Evolutionary conservation across 2,113 vertebrate species (phyloP).

Genomic region (cattle (Bos taurus)): DNA sequence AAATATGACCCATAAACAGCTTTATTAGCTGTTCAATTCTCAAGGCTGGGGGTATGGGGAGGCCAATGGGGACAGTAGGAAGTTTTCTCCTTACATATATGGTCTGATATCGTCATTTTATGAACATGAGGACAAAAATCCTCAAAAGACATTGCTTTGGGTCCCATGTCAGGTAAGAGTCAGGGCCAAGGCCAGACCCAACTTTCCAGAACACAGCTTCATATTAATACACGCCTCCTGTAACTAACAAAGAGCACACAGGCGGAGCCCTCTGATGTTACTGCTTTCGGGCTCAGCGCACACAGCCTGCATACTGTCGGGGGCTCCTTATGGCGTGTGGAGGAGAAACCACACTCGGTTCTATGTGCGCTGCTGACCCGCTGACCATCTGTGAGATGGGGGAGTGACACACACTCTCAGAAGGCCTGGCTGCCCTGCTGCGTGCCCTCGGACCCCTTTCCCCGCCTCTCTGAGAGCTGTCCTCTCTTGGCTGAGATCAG

Average conservation of each 20-base stretch:
- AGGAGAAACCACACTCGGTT: neutral
- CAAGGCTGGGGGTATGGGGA: neutral
- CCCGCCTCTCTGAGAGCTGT: neutral
- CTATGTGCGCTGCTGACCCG: neutral
- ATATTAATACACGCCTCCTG: neutral
- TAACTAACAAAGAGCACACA: neutral
- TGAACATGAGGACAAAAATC: neutral
- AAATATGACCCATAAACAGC: neutral
- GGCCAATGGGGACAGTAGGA: neutral
- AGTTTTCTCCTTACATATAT: neutral
- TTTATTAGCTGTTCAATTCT: neutral
- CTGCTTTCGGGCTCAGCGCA: neutral
- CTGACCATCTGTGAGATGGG: neutral
- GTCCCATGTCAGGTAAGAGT: neutral
- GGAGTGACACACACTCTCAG: neutral
- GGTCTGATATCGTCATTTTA: neutral
- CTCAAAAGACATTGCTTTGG: neutral
- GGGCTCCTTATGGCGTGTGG: neutral
- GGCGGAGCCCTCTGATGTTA: neutral
- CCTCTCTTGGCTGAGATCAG: neutral
- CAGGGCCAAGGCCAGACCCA: neutral
- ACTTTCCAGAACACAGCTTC: neutral
- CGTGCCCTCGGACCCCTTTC: neutral
- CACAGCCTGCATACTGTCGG: neutral
- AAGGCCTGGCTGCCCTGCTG: neutral